phyloP scores from a whole-genome alignment of 2,888 invertebrate genomes.

The Leucoma salicis region DNA sequence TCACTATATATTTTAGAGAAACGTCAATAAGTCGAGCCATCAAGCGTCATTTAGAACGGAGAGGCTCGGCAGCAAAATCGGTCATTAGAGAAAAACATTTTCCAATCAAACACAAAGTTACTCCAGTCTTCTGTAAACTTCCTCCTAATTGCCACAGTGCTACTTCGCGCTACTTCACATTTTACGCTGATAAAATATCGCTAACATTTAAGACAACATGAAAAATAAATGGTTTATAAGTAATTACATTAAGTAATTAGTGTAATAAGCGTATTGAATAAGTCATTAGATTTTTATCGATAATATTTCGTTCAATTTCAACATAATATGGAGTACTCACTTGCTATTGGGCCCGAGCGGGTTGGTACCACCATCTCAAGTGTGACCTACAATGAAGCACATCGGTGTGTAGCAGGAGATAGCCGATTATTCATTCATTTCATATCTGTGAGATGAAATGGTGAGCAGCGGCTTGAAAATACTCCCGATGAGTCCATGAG shows the following conservation, averaged over 20 bases:
- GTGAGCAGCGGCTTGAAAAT: no score
- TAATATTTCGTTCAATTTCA: no score
- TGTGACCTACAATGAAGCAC: no score
- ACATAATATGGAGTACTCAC: no score
- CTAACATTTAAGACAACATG: constrained; percentile 21
- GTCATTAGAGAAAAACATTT: constrained; percentile 73
- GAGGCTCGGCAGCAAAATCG: constrained; percentile 42
- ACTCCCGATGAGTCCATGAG: no score
- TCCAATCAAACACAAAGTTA: constrained; percentile 69
- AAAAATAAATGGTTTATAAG: constrained; percentile 9
- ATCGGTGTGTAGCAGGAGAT: no score
- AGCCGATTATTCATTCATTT: no score
- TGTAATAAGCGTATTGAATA: neutral
- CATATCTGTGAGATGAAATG: no score
- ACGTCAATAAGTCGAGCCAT: constrained; percentile 58
- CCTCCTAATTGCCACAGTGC: constrained; percentile 34
- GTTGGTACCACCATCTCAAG: no score
- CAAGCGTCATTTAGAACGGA: constrained; percentile 53
- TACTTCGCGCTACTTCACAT: constrained; percentile 45
- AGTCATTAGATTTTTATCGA: neutral
- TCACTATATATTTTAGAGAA: constrained; percentile 30
- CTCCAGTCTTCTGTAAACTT: constrained; percentile 52
- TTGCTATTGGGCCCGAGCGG: no score
- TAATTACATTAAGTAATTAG: neutral
- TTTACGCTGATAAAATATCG: constrained; percentile 38